Percentiles rank a stretch among this genome's conserved stretches.
phyloP scores from a whole-genome alignment of 2,888 invertebrate species.

The Morpho deidamia region DNA sequence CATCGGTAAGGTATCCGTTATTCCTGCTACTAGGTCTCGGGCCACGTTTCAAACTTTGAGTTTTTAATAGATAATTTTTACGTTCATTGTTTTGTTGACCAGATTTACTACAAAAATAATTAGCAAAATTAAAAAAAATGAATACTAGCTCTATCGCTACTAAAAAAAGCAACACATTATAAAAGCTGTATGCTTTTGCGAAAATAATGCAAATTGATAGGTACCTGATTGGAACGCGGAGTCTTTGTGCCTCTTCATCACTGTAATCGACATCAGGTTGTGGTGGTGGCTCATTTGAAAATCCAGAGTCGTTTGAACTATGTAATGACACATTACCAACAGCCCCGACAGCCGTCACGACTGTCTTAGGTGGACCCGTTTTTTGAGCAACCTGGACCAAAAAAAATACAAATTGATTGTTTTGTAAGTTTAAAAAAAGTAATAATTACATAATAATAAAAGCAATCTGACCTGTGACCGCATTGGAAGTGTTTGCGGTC shows the following conservation, averaged over 20 bases:
- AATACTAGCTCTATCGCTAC: slow-evolving; percentile 30
- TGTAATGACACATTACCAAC: slow-evolving; percentile 89
- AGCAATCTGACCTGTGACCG: slow-evolving; percentile 57
- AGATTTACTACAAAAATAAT: slow-evolving; percentile 63
- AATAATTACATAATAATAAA: neutral
- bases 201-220: slow-evolving; percentile 7
- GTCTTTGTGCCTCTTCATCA: slow-evolving; percentile 87
- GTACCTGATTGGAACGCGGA: slow-evolving; percentile 82
- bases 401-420: neutral
- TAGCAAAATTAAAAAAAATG: slow-evolving; percentile 33
- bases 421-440: neutral
- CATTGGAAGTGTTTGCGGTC: slow-evolving; percentile 70
- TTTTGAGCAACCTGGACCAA: slow-evolving; percentile 55
- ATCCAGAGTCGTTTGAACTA: slow-evolving; percentile 95
- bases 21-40: slow-evolving; percentile 49
- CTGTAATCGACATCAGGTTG: slow-evolving; percentile 95
- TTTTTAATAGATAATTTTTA: slow-evolving; percentile 67
- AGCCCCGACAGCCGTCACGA: slow-evolving; percentile 65
- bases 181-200: too few relatives aligned
- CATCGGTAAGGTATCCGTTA: slow-evolving; percentile 75
- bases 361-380: slow-evolving; percentile 67
- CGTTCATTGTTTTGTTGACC: slow-evolving; percentile 53
- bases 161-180: slow-evolving; percentile 23
- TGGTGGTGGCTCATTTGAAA: slow-evolving; percentile 92
- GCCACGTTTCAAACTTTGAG: slow-evolving; percentile 67